Evolutionary conservation across 2,797 vertebrate genomes (phyloP).

Genomic region (Prionace glauca): DNA sequence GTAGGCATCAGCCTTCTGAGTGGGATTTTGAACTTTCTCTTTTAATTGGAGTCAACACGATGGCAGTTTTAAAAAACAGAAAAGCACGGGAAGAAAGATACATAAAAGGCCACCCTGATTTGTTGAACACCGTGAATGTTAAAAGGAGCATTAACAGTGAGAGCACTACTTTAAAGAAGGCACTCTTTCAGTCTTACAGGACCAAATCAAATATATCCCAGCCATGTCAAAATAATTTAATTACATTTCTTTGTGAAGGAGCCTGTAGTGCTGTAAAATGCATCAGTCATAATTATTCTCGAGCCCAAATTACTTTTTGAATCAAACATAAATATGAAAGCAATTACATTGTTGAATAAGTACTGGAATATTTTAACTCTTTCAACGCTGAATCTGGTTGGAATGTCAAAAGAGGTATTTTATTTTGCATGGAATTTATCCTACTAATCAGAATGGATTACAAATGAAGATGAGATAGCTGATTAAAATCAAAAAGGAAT

Average conservation of each 20-base stretch:
- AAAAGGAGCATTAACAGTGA: not conserved
- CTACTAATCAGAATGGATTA: not conserved
- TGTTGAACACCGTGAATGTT: not conserved
- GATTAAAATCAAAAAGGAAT: not conserved
- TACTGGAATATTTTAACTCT: not conserved
- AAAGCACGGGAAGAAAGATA: not conserved
- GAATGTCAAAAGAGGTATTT: not conserved
- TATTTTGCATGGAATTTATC: not conserved
- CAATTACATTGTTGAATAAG: not conserved
- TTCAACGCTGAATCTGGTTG: not conserved
- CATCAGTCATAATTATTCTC: not conserved
- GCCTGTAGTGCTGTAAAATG: not conserved
- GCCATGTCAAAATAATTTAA: slow-evolving; percentile 14
- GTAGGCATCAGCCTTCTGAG: not conserved
- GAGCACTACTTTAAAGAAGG: not conserved
- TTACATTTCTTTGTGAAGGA: not conserved
- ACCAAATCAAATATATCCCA: not conserved
- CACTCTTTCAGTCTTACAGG: not conserved
- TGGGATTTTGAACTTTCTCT: not conserved
- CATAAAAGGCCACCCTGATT: not conserved
- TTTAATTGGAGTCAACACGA: not conserved
- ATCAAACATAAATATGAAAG: slow-evolving; percentile 3
- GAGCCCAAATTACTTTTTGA: not conserved
- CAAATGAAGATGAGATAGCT: not conserved
- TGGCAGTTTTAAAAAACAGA: not conserved